Percentiles rank a stretch among this genome's conserved stretches.
These are phyloP conservation scores for Scelioninae gen. 2 DNA, from an alignment of 2,888 invertebrate genomes.

Conservation along the genomic window DNA sequence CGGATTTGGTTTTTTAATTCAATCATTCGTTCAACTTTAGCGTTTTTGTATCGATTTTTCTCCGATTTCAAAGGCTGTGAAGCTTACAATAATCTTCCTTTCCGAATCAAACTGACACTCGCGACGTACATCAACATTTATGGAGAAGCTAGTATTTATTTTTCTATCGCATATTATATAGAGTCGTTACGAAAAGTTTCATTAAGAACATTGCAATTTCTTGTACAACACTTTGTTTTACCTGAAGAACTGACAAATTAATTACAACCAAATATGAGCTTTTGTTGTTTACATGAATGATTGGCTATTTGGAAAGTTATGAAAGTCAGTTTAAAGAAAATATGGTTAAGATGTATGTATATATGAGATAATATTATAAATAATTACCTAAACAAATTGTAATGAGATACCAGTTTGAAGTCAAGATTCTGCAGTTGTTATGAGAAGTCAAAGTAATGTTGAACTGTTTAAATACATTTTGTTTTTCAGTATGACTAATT, in stretches of 20 bases:
- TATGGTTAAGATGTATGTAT: no score
- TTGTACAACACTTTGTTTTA: no score
- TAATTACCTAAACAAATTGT: neutral
- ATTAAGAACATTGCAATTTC: constrained; percentile 29
- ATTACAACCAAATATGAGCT: constrained; percentile 5
- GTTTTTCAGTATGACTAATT: no score
- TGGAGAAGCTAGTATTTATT: constrained; percentile 53
- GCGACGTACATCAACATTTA: constrained; percentile 41
- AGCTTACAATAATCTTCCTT: constrained; percentile 17
- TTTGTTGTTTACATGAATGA: constrained; percentile 9
- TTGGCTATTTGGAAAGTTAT: constrained; percentile 10
- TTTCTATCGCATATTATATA: constrained; percentile 53
- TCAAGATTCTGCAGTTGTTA: neutral
- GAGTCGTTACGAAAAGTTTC: constrained; percentile 32
- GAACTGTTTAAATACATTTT: no score
- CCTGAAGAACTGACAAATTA: constrained; percentile 4
- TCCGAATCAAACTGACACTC: constrained; percentile 20
- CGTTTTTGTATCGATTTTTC: constrained; percentile 7
- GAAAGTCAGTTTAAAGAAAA: constrained; percentile 20
- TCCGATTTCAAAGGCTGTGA: constrained; percentile 24
- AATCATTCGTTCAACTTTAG: neutral
- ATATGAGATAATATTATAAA: constrained; percentile 3
- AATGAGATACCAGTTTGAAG: neutral
- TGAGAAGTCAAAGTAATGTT: no score
- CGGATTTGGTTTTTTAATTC: neutral